Conservation (phyloP, 2,113 vertebrate species). For the Abramis brama region DNA sequence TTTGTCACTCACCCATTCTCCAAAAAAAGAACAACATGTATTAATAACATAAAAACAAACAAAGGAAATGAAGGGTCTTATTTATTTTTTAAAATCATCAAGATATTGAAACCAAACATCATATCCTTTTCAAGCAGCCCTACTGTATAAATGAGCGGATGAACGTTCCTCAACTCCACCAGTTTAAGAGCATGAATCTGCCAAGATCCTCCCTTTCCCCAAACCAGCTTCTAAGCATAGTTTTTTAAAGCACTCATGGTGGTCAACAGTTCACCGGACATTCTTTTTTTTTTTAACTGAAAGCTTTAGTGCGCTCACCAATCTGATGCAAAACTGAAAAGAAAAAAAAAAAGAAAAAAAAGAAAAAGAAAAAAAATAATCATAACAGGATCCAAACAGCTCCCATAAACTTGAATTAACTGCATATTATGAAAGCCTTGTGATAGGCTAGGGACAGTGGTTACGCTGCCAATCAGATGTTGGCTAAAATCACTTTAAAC, state of each 20-base stretch:
- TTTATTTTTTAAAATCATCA: constrained; percentile 28
- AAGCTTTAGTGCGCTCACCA: constrained; percentile 55
- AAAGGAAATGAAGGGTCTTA: neutral
- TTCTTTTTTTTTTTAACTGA: constrained; percentile 55
- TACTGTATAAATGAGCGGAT: neutral
- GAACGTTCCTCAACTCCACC: neutral
- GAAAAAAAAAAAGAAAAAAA: too few relatives aligned
- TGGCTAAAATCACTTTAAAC: neutral
- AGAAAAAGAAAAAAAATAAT: constrained; percentile 46
- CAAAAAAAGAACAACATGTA: neutral
- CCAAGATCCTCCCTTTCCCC: neutral
- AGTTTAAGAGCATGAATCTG: neutral
- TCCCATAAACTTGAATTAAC: constrained; percentile 21
- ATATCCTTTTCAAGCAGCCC: constrained; percentile 4
- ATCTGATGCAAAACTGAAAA: constrained; percentile 37
- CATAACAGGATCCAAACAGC: constrained; percentile 43
- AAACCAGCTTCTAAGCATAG: constrained; percentile 36
- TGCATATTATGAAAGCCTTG: constrained; percentile 55
- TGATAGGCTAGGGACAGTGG: constrained; percentile 39
- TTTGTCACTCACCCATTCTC: neutral
- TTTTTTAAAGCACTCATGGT: constrained; percentile 73
- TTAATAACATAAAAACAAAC: constrained; percentile 12
- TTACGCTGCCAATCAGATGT: constrained; percentile 8
- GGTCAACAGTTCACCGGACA: constrained; percentile 55
- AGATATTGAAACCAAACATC: neutral